These are phyloP conservation scores for Pyrgilauda ruficollis DNA, from an alignment of 2,113 vertebrate species.

Conservation along the genomic window DNA sequence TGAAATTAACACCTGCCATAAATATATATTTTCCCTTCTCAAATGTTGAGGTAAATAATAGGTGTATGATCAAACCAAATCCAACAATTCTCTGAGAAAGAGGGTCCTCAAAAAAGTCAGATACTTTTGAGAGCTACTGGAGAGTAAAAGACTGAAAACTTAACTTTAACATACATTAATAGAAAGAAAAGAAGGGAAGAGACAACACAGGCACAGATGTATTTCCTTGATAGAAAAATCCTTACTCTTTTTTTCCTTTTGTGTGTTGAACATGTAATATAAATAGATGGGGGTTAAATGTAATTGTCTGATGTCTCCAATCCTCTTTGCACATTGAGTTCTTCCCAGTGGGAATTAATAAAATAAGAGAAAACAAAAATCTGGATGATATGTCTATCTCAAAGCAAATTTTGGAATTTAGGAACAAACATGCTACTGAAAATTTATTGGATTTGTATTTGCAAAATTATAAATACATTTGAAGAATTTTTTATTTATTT, in stretches of 20 bases:
- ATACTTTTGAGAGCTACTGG: not conserved
- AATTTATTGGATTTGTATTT: not conserved
- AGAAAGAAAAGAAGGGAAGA: not conserved
- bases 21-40: not conserved
- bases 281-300: not conserved
- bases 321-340: not conserved
- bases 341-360: not conserved
- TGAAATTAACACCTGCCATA: not conserved
- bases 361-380: not conserved
- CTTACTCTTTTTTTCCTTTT: not conserved
- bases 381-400: not conserved
- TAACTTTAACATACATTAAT: not conserved
- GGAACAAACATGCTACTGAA: not conserved
- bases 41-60: not conserved
- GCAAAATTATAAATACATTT: not conserved
- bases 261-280: not conserved
- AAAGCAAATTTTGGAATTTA: not conserved
- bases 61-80: not conserved
- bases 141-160: not conserved
- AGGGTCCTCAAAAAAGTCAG: not conserved
- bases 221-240: not conserved
- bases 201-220: not conserved
- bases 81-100: not conserved
- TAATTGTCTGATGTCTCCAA: not conserved
- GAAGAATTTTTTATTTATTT: not conserved